Conservation (phyloP, 1,140 invertebrate species). For the Acromyrmex echinatior region DNA sequence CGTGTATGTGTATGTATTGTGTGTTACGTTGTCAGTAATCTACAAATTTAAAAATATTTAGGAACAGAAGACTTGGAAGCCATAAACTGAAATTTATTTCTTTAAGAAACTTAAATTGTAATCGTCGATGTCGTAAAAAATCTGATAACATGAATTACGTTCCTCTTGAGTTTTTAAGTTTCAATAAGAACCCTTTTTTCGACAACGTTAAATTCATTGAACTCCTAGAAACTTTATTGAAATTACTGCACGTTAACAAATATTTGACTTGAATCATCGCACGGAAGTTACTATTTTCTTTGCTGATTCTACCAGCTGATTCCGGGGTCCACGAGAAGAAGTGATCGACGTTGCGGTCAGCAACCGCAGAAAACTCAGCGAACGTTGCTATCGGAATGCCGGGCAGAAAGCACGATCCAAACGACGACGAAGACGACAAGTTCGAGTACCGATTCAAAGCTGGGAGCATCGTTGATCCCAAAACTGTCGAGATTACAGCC, state of each 20-base stretch:
- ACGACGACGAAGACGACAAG: conserved; percentile 70
- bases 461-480: conserved; percentile 88
- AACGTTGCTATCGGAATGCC: conserved; percentile 81
- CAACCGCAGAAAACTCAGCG: conserved; percentile 79
- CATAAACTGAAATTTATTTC: background rate
- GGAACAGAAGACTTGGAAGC: background rate
- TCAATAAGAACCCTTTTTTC: background rate
- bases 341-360: conserved; percentile 75
- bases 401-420: conserved; percentile 61
- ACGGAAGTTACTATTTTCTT: conserved; percentile 32
- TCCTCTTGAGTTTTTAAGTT: background rate
- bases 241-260: background rate
- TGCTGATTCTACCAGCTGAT: conserved; percentile 60
- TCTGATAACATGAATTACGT: background rate
- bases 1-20: too few species aligned
- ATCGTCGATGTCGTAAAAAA: background rate
- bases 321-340: conserved; percentile 71
- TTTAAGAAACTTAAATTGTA: background rate
- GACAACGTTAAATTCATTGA: background rate
- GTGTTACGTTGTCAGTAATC: background rate
- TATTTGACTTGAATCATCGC: background rate
- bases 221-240: background rate
- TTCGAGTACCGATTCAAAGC: conserved; percentile 73
- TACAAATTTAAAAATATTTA: background rate
- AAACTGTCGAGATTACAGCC: conserved; percentile 89